Base-by-base conservation (phyloP, 2,113 vertebrate species). In the Triplophysa tibetana region DNA sequence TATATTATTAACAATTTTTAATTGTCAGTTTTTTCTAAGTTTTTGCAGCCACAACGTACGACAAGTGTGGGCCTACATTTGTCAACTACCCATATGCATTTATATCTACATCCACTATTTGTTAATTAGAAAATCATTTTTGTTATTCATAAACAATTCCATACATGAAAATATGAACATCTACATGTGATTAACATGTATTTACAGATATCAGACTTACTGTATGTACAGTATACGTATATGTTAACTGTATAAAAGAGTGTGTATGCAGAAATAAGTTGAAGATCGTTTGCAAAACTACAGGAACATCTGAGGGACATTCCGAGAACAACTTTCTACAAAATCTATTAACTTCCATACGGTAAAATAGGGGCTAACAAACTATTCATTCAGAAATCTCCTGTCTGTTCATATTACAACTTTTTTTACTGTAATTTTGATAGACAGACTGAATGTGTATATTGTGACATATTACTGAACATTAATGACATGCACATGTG, bases 291-390 rank as follows among this genome's bases (percentile, higher is more conserved):
- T 50, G 74, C 61, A 75, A 65, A 43, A 62, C 23, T 41, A 61
- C 58, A 33, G 19, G 67, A 63, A 79, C 70, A 80, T 85, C 75
- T 75, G 72, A 33, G 33, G 50, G 77, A 84, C 70, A 12, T 41
- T 58, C 48, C 69, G 17, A 78, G 90, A 52, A 58, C 23, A 1
- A 19, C 1, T 43, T 66, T 80, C 82, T 84, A 10, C 24, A 19
- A 48, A 84, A 78, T 77, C 63, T 83, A 85, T 88, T 81, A 90
- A 79, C 81, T 86, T 82, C 77, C 54, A 21, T 56, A n/a, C 19
- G n/a, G 19, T n/a, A 58, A 5, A 21, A 21, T 58, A 58, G 1
- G 8, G 4, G 50, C 14, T 17, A 17, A 16, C 14, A 16, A 16
- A 17, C 50, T 16, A 14, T 16, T 52, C 14, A 16, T 52, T 16